phyloP scores from a whole-genome alignment of 2,113 vertebrate species.

The mouse (Mus musculus) region GRCm39 chr5:34612001-34612500 shows the following conservation, averaged over 20 bases:
- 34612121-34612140: background rate
- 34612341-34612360: background rate
- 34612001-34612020: background rate
- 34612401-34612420: background rate
- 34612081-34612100: background rate
- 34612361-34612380: background rate
- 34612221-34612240: background rate
- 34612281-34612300: background rate
- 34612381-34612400: background rate
- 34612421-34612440: background rate
- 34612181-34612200: background rate
- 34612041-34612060: background rate
- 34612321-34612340: background rate
- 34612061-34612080: background rate
- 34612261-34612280: background rate
- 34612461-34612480: fast-evolving
- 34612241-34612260: slow-evolving; percentile 44
- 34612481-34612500: fast-evolving
- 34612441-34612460: fast-evolving
- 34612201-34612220: background rate
- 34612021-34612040: background rate
- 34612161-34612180: background rate
- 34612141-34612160: background rate
- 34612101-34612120: background rate
- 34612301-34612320: background rate